Base-by-base conservation (phyloP, 2,113 vertebrate species). In the Empidonax alnorum region DNA sequence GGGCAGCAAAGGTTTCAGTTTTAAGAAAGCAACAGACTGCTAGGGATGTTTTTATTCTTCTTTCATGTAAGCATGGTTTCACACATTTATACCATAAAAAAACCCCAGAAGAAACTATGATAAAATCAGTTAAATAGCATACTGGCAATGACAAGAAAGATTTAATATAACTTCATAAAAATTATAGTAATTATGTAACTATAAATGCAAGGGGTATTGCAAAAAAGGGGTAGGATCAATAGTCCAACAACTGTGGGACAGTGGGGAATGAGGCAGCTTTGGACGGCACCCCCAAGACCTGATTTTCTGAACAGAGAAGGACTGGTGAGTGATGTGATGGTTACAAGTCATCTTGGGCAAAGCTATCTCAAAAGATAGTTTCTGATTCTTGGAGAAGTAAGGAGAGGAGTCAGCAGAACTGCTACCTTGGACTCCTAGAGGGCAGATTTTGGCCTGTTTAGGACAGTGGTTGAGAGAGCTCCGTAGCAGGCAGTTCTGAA, bases 321-420 rank as follows among this genome's bases (percentile, higher is more conserved):
- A 65, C 37, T 44, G 18, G 27, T 73, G 44, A 22, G 22, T 58
- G 22, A 74, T 4, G 7, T 9, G 59, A 13, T 7, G 6, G 37
- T 0, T 28, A 15, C 44, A 89, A 33, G 14, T 7, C 10, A 7
- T 27, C 18, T 37, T 28, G 33, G 37, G 37, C 23, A 66, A 23
- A 58, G 22, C 12, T 27, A 42, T 13, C 44, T 33, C 19, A 44
- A 28, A 58, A 66, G 4, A 23, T 0, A 73, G 9, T 27, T 33
- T 66, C 31, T 37, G 14, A 44, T 37, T 74, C 39, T 46, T 24
- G 18, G 6, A 44, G 33, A 81, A 73, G 41, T 50, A 31, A 58
- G 0, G 0, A 23, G 44, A 11, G 5, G 14, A 6, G 3, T 2
- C 50, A 58, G 25, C 27, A 66, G 31, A 42, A 35, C 10, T 31